Evolutionary conservation across 1,140 invertebrate genomes (phyloP).

Genomic region (Archivesica marissinica): DNA sequence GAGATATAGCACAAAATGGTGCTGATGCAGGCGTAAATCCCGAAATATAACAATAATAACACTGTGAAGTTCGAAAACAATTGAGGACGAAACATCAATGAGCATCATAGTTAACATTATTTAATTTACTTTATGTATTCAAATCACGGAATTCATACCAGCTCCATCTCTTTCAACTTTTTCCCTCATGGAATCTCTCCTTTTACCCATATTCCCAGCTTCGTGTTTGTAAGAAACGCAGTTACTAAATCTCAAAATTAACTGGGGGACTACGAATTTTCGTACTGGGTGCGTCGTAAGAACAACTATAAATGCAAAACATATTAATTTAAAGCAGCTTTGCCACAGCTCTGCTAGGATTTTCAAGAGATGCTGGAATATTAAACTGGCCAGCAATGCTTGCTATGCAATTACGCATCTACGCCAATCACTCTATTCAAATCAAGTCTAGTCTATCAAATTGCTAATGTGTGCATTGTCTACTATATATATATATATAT

Average conservation of each 20-base stretch:
- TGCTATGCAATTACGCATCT: no score
- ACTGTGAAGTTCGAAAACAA: not conserved
- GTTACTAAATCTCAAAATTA: not conserved
- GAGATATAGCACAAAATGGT: not conserved
- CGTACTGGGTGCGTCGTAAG: not conserved
- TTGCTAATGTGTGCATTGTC: no score
- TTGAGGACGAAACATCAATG: not conserved
- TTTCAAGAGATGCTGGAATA: no score
- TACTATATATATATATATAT: no score
- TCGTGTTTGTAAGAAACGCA: not conserved
- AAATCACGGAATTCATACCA: not conserved
- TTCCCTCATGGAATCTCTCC: not conserved
- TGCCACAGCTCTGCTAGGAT: no score
- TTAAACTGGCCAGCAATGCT: no score
- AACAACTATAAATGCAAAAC: no score
- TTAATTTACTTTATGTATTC: not conserved
- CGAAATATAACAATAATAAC: not conserved
- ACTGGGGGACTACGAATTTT: not conserved
- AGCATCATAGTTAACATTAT: not conserved
- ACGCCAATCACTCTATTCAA: no score
- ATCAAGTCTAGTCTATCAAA: no score
- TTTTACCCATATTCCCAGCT: slow-evolving; percentile 16
- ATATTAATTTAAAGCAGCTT: no score
- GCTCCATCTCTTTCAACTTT: slow-evolving; percentile 7
- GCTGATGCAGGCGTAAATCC: no score